Evolutionary conservation across 1,140 invertebrate genomes (phyloP), one percentile per base, ranked within the genome.

Genomic region (Stegodyphus dumicola): DNA sequence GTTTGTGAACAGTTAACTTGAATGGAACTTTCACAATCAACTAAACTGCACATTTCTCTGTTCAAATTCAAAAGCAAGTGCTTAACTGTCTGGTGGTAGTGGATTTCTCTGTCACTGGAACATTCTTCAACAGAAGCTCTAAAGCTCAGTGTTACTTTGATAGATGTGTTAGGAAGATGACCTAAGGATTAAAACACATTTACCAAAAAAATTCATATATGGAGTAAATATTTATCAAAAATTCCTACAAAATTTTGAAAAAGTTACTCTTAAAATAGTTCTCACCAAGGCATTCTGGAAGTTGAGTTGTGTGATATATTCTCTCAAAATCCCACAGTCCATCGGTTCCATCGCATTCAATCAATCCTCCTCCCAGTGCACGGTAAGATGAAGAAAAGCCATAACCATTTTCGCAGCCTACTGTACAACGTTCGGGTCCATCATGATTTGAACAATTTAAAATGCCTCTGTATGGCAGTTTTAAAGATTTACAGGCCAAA

Each of bases 201-300:
- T 75, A 18, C 9, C 64, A 66, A 13, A 48, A 52, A 65, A 66
- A 13, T 54, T 15, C 15, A 51, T 33, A 77, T 15, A 49, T 49
- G 11, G 48, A 13, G 5, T 49, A 49, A 49, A 11, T 48, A 65
- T 64, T 18, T 13, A 4, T 54, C 6, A 77, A 13, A 65, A 17
- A 48, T 65, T 5, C 18, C 17, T 73, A 0, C 4, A 15, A 17
- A 17, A 52, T 49, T 7, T 69, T 69, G 17, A 7, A 33, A 33
- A 33, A 33, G 9, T 7, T 70, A 51, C 51, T 60, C 15, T 64
- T 64, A 5, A 13, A 64, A 18, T 0, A 0, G 3, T 33, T 71
- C 33, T 75, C 75, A 83, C 80, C 80, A 13, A 83, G 51, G 48
- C 80, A 83, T 18, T 75, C 80, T 11, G 80, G 80, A 51, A 83